Base-by-base conservation (phyloP, 2,113 vertebrate species). In the Ptyas mucosa region DNA sequence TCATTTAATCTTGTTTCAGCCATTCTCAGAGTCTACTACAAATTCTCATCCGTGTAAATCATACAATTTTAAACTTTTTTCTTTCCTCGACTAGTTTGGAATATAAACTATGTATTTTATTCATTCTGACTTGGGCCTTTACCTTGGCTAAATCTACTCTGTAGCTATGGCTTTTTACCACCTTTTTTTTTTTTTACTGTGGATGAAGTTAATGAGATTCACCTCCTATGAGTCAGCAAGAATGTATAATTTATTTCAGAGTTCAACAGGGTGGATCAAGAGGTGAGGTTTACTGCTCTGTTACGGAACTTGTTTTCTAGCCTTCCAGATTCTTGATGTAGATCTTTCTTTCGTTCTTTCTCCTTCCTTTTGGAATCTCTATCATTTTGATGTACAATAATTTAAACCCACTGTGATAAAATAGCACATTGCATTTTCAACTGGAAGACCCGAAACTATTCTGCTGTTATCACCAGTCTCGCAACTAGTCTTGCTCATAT, bases 181-280 rank as follows among this genome's bases (percentile, higher is more conserved):
- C 29, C 26, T 58, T 58, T 58, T 58, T 53, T 58, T 58, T 58
- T 58, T 53, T 86, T 53, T 86, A n/a, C 75, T 61, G 89, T 61
- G 91, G 69, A 14, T 61, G 90, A 87, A 64, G 69, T 64, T 93
- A 93, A 90, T 90, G 55, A 93, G 88, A 90, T 61, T 93, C 53
- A 53, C 81, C 89, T 93, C 49, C 54, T 20, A 49, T 92, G 92
- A 92, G 91, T 93, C 39, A 93, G 92, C 89, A 86, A 49, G 89
- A 93, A 52, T 93, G 34, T 93, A 85, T 64, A 93, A 93, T 93
- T 86, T 90, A 90, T 86, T 90, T 89, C 92, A 55, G 87, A 92
- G 87, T 92, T 92, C 87, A 92, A 49, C 51, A 43, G 46, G 89
- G 91, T 92, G 87, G 88, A 85, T 93, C 88, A 93, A 93, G 43